These are phyloP conservation scores for Esox niger DNA, from an alignment of 2,113 vertebrate species.

Conservation along the genomic window DNA sequence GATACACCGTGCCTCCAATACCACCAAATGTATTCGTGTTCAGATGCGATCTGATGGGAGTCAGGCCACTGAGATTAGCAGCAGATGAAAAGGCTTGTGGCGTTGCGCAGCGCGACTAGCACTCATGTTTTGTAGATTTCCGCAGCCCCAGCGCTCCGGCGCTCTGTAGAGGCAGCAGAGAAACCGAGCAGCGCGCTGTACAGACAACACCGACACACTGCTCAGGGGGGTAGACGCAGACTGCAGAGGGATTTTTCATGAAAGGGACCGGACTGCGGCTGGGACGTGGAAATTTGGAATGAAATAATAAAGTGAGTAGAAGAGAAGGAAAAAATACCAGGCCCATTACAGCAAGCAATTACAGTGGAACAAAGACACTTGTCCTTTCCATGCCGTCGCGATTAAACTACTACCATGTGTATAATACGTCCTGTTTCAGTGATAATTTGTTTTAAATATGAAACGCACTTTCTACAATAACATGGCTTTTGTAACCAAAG, in stretches of 20 bases:
- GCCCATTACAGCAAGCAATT: constrained; percentile 47
- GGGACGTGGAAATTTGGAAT: constrained; percentile 46
- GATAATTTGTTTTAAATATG: constrained; percentile 68
- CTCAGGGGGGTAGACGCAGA: constrained; percentile 40
- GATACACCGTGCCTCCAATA: constrained; percentile 68
- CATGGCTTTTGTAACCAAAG: constrained; percentile 51
- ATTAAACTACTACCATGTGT: constrained; percentile 62
- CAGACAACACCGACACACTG: constrained; percentile 54
- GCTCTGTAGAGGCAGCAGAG: constrained; percentile 47
- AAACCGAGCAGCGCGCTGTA: constrained; percentile 53
- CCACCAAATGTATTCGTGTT: constrained; percentile 74
- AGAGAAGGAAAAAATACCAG: constrained; percentile 32
- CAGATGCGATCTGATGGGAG: constrained; percentile 76
- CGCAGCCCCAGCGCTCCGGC: constrained; percentile 50
- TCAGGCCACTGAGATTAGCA: constrained; percentile 76
- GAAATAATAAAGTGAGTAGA: constrained; percentile 53
- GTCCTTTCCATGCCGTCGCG: constrained; percentile 31
- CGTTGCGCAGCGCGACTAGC: constrained; percentile 58
- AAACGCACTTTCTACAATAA: constrained; percentile 57
- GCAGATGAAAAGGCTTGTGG: constrained; percentile 68
- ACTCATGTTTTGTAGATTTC: constrained; percentile 73
- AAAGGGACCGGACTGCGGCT: constrained; percentile 41
- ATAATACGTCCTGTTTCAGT: constrained; percentile 49
- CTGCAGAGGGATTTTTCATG: constrained; percentile 50
- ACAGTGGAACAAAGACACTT: constrained; percentile 45